These are phyloP conservation scores for Zingel zingel DNA, from an alignment of 2,113 vertebrate species.

Conservation along the genomic window DNA sequence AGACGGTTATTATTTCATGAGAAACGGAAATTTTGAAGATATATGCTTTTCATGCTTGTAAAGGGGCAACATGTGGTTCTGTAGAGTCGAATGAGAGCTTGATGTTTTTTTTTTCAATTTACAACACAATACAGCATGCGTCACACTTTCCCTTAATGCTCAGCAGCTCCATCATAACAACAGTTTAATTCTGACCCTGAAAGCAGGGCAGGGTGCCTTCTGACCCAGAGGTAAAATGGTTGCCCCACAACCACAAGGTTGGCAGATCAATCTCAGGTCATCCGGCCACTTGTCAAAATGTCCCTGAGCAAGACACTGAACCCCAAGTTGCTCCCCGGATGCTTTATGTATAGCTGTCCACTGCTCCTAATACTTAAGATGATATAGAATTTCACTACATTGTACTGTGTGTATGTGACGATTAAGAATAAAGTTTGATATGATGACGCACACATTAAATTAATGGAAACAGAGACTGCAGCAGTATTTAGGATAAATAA, in stretches of 20 bases:
- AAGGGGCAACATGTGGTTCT: neutral
- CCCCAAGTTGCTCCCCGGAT: too few relatives aligned
- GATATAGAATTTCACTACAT: too few relatives aligned
- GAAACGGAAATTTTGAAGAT: neutral
- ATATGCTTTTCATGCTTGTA: neutral
- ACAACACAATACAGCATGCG: neutral
- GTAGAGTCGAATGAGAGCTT: neutral
- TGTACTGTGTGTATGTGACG: too few relatives aligned
- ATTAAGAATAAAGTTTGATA: too few relatives aligned
- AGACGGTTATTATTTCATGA: too few relatives aligned
- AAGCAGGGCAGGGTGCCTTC: neutral
- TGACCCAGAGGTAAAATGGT: too few relatives aligned
- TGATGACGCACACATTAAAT: neutral
- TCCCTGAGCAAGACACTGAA: too few relatives aligned
- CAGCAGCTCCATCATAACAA: neutral
- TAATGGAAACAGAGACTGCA: neutral
- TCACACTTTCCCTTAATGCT: constrained; percentile 6
- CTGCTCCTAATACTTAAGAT: too few relatives aligned
- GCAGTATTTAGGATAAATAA: neutral
- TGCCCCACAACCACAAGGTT: too few relatives aligned
- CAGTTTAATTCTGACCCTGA: neutral
- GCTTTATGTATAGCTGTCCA: too few relatives aligned
- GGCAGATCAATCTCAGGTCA: too few relatives aligned
- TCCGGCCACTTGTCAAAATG: too few relatives aligned
- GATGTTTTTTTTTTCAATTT: neutral